These are phyloP conservation scores for Mythimna lalbum DNA, from an alignment of 2,888 invertebrate species.

Conservation along the genomic window DNA sequence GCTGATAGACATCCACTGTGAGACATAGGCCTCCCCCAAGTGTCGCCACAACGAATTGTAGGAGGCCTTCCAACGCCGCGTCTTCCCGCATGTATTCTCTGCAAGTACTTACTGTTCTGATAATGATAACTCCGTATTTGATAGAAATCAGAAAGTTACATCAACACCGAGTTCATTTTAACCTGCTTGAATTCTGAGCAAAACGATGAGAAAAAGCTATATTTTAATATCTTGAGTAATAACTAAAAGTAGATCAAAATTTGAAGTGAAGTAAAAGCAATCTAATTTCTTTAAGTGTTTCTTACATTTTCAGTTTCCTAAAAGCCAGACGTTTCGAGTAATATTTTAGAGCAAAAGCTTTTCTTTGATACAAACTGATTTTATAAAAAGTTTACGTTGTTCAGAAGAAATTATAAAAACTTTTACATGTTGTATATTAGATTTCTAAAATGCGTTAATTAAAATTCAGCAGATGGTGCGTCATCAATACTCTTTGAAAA, in stretches of 20 bases:
- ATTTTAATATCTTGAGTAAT: background rate
- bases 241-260: conserved; percentile 4
- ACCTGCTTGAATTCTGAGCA: background rate
- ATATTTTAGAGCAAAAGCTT: conserved; percentile 1
- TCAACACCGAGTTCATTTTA: too few relatives aligned
- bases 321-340: conserved; percentile 12
- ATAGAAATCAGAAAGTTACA: too few relatives aligned
- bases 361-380: conserved; percentile 10
- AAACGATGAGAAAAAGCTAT: background rate
- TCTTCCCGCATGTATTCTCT: background rate
- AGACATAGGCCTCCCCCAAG: too few relatives aligned
- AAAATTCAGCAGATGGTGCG: too few relatives aligned
- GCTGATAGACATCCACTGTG: too few relatives aligned
- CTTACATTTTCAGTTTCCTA: conserved; percentile 22
- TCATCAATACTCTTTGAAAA: too few relatives aligned
- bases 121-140: too few relatives aligned
- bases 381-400: background rate
- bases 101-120: background rate
- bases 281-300: conserved; percentile 24
- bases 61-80: too few relatives aligned
- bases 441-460: too few relatives aligned
- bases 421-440: background rate
- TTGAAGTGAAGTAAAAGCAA: conserved; percentile 1
- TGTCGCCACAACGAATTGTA: too few relatives aligned
- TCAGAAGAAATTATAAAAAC: background rate